These are phyloP conservation scores for Agonopterix alstromeriana DNA, from an alignment of 2,888 invertebrate species.

Conservation along the genomic window DNA sequence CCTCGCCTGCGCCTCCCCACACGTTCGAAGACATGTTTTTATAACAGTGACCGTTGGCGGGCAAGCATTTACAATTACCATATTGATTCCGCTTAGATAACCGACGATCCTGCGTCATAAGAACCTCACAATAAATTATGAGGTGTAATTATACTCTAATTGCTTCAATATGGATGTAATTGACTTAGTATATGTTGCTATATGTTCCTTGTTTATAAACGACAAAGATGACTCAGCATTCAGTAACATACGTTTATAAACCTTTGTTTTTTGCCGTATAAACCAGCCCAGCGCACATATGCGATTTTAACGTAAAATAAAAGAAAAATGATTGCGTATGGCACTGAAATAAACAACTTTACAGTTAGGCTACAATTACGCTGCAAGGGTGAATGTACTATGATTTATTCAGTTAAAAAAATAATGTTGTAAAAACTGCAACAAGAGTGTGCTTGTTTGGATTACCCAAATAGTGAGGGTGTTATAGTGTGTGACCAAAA, in stretches of 20 bases:
- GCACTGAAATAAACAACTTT: too few species aligned
- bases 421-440: too few species aligned
- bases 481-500: not conserved
- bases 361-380: too few species aligned
- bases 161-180: slow-evolving; percentile 13
- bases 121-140: slow-evolving; percentile 20
- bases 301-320: too few species aligned
- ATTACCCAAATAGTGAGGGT: not conserved
- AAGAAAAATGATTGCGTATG: too few species aligned
- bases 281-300: too few species aligned
- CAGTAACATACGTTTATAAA: not conserved
- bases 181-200: slow-evolving; percentile 8
- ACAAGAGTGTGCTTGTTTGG: too few species aligned
- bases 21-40: slow-evolving; percentile 22
- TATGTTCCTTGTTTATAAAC: slow-evolving; percentile 5
- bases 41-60: slow-evolving; percentile 41
- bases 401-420: too few species aligned
- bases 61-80: slow-evolving; percentile 42
- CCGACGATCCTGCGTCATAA: slow-evolving; percentile 17
- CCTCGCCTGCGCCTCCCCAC: slow-evolving; percentile 26
- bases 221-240: not conserved
- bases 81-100: slow-evolving; percentile 59
- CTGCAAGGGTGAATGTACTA: too few species aligned
- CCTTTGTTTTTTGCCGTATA: not conserved
- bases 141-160: slow-evolving; percentile 24